These are phyloP conservation scores for Acleris literana DNA, from an alignment of 2,888 invertebrate species.

Conservation along the genomic window DNA sequence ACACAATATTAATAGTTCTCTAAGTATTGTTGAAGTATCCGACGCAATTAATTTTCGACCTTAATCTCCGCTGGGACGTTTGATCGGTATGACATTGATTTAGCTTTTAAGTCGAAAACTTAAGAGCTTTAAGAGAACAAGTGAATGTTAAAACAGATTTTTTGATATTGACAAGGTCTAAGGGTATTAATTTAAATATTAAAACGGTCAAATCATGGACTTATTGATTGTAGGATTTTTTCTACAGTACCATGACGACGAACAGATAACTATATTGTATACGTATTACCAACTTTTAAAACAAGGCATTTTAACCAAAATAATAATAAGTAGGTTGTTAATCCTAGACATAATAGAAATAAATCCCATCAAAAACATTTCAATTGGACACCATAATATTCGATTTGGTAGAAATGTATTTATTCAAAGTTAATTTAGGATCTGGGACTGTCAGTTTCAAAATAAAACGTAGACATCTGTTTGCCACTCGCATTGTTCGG, in stretches of 20 bases:
- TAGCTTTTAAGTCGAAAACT: conserved; percentile 2
- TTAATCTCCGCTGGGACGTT: conserved; percentile 4
- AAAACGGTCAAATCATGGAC: too few species aligned
- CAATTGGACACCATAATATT: too few species aligned
- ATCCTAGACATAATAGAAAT: too few species aligned
- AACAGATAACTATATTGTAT: too few species aligned
- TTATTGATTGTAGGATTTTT: too few species aligned
- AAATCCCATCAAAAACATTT: too few species aligned
- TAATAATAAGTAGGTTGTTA: too few species aligned
- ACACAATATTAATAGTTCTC: conserved; percentile 8
- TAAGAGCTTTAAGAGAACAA: background rate
- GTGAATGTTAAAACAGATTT: background rate
- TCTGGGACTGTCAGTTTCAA: background rate
- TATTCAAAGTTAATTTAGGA: background rate
- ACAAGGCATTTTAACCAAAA: too few species aligned
- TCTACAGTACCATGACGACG: too few species aligned
- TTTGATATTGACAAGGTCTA: too few species aligned
- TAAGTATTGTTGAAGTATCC: conserved; percentile 5
- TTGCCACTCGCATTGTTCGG: conserved; percentile 25
- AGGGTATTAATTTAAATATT: too few species aligned
- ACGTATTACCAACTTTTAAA: too few species aligned
- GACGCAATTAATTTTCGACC: conserved; percentile 8
- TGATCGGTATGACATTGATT: conserved; percentile 8
- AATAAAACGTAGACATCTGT: conserved; percentile 14
- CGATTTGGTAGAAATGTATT: background rate